These are phyloP conservation scores for Pampusana beccarii DNA, from an alignment of 2,113 vertebrate species.

Conservation along the genomic window DNA sequence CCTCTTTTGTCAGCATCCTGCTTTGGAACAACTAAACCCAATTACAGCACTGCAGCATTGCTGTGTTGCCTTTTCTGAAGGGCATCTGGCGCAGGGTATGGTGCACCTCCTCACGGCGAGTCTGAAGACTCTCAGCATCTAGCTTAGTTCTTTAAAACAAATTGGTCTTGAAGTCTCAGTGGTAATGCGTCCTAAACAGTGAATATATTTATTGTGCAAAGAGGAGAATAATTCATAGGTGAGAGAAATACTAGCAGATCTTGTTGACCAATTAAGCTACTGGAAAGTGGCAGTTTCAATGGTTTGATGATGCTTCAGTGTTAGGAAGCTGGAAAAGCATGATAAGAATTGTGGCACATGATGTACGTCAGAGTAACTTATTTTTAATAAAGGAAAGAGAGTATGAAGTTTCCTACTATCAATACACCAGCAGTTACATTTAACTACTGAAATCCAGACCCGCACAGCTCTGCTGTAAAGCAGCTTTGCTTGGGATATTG, in stretches of 20 bases:
- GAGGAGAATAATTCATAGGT: background rate
- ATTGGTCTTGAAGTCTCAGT: background rate
- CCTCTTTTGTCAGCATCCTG: background rate
- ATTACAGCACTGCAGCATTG: fast-evolving
- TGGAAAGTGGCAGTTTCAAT: background rate
- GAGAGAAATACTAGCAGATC: background rate
- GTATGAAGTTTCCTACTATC: background rate
- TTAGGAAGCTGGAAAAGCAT: background rate
- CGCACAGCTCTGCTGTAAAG: background rate
- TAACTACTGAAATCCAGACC: background rate
- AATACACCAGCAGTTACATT: background rate
- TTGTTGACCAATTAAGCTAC: background rate
- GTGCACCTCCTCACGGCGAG: background rate
- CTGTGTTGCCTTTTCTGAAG: background rate
- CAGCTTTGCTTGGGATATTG: background rate
- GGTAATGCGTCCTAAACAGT: background rate
- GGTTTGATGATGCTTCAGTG: background rate
- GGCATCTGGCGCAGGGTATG: background rate
- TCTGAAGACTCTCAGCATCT: background rate
- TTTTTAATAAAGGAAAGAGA: background rate
- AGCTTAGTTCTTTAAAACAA: background rate
- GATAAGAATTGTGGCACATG: background rate
- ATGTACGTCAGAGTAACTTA: background rate
- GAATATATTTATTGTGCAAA: background rate
- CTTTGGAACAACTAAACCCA: background rate